Evolutionary conservation across 1,140 invertebrate genomes (phyloP).

Genomic region (Monochamus saltuarius): DNA sequence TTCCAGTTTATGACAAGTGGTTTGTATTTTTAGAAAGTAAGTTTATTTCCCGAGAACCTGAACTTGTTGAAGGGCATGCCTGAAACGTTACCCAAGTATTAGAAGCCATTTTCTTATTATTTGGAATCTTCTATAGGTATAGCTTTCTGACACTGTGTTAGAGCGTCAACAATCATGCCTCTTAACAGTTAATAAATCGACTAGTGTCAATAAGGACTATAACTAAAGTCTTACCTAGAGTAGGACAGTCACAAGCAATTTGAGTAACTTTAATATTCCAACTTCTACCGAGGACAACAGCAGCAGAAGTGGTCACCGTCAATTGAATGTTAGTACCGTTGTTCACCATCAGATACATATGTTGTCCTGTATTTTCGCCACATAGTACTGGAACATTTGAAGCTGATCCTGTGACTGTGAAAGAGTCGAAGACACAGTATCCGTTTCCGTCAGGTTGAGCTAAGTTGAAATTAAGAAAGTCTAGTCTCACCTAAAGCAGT

Average conservation of each 20-base stretch:
- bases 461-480: slow-evolving; percentile 73
- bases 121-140: no score
- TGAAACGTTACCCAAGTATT: no score
- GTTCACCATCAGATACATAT: slow-evolving; percentile 77
- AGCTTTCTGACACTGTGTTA: no score
- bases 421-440: slow-evolving; percentile 67
- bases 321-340: slow-evolving; percentile 67
- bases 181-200: no score
- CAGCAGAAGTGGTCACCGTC: slow-evolving; percentile 62
- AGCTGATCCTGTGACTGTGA: slow-evolving; percentile 68
- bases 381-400: slow-evolving; percentile 72
- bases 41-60: no score
- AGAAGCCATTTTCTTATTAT: no score
- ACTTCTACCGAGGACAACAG: slow-evolving; percentile 61
- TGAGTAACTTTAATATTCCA: slow-evolving; percentile 79
- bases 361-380: slow-evolving; percentile 79
- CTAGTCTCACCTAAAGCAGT: slow-evolving; percentile 66
- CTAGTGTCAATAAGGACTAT: no score
- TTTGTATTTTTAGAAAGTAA: no score
- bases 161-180: no score
- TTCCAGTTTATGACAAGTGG: no score
- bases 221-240: slow-evolving; percentile 61
- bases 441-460: slow-evolving; percentile 73
- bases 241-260: slow-evolving; percentile 68
- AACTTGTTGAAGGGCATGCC: no score